Base-by-base conservation (phyloP, 2,797 vertebrate genomes). In the Pterois miles region DNA sequence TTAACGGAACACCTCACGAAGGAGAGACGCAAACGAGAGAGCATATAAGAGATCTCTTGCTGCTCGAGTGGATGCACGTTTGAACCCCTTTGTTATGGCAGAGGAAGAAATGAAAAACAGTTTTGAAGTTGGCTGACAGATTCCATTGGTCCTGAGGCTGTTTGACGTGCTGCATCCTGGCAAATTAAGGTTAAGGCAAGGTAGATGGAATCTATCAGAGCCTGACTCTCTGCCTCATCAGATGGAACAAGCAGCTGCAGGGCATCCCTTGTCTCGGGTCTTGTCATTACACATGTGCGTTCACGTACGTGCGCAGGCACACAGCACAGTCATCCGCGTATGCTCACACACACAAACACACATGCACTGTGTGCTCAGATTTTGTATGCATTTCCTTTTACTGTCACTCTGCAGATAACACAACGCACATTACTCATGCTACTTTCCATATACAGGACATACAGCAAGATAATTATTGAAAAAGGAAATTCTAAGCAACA, bases 131-230 rank as follows among this genome's bases (percentile, higher is more conserved):
- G 87, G 86, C 92, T 94, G 92, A 93, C 93, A 93, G 88, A 94
- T 92, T 93, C 85, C 73, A 91, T 93, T 90, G 93, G 91, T 92
- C 91, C 92, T 68, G 80, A 74, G 92, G 90, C 90, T 88, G 87
- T 93, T 90, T 91, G 92, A 94, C 87, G 81, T 93, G 88, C 92
- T 65, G 83, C 91, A 94, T 95, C 92, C 86, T 86, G 85, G 88
- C 90, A 93, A 94, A 96, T 95, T 94, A 95, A 94, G 94, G 93
- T 95, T 95, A 95, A 93, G 85, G 91, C 86, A 92, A 95, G 92
- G 94, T 94, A 94, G 93, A 94, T 88, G 74, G 92, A 89, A 88
- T 94, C 90, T 88, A 89, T 94, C 89, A 91, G 92, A 91, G 91
- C 86, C 85, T 89, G 92, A 91, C 90, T 93, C 90, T 93, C 83